Conservation (phyloP, 2,113 vertebrate species). For the Ranitomeya variabilis region DNA sequence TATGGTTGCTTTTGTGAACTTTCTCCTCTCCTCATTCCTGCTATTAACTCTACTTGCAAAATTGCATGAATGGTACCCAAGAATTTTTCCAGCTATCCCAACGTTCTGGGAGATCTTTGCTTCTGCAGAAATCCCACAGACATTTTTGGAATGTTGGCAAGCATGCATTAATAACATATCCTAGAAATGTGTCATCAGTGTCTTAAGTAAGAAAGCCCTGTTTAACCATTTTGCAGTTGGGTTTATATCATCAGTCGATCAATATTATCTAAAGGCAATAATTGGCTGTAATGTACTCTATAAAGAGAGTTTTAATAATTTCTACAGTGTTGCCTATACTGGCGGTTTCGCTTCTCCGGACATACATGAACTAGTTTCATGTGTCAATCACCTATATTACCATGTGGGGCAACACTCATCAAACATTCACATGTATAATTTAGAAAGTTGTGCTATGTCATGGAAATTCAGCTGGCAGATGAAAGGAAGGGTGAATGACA, state of each 20-base stretch:
- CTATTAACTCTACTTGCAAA: no score
- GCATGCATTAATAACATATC: no score
- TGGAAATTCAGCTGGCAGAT: neutral
- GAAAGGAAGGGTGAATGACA: constrained; percentile 20
- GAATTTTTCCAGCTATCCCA: no score
- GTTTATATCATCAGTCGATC: neutral
- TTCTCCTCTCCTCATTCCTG: no score
- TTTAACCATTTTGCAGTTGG: neutral
- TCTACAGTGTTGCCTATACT: neutral
- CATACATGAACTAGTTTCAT: neutral
- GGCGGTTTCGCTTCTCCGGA: neutral
- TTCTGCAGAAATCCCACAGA: no score
- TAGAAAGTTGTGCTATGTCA: neutral
- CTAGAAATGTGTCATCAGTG: no score
- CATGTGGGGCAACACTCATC: neutral
- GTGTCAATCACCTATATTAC: neutral
- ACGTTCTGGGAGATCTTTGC: no score
- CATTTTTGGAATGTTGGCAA: no score
- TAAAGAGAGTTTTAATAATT: neutral
- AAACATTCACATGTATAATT: neutral
- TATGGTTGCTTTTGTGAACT: no score
- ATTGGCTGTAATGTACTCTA: neutral
- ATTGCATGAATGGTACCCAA: no score
- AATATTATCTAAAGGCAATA: neutral
- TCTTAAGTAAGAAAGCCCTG: neutral